A percentile compares a stretch with the other conserved stretches of the same genome.
Evolutionary conservation across 35 echinoderm and acorn worm genomes (phyloP).

Genomic region (Holothuria glaberrima): DNA sequence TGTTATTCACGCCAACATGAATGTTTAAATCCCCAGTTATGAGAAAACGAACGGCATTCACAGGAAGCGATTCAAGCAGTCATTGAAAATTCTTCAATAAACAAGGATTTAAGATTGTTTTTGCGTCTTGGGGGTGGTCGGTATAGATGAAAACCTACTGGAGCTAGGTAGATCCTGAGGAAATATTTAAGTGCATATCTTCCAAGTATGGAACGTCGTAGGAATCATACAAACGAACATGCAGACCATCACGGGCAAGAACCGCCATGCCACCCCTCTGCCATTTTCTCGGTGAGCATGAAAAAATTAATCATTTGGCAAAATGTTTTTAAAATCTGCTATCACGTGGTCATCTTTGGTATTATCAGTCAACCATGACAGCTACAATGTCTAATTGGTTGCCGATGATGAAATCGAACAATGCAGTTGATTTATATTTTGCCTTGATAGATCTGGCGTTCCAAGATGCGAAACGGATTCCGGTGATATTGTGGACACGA

Average conservation of each 20-base stretch:
- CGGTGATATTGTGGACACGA: background rate
- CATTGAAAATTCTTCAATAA: conserved; percentile 37
- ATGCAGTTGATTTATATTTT: background rate
- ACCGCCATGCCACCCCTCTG: conserved; percentile 20
- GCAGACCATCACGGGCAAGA: background rate
- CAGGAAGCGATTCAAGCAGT: conserved; percentile 2
- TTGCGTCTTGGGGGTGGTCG: conserved; percentile 7
- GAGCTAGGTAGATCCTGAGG: background rate
- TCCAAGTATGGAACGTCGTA: background rate
- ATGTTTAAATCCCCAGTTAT: conserved; percentile 48
- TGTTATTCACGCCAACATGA: conserved; percentile 34
- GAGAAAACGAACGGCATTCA: background rate
- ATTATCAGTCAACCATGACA: background rate
- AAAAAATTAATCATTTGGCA: conserved; percentile 33
- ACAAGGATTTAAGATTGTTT: conserved; percentile 8
- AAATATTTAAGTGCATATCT: background rate
- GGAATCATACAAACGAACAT: background rate
- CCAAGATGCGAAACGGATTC: background rate
- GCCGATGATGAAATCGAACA: background rate
- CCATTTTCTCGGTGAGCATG: conserved; percentile 1
- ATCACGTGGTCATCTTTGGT: background rate
- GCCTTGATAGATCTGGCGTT: background rate
- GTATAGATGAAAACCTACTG: background rate
- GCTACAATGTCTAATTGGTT: conserved; percentile 18
- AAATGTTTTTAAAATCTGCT: background rate